Evolutionary conservation across 1,140 invertebrate species (phyloP), one percentile per base, ranked within the genome.

Genomic region (Apolygus lucorum): DNA sequence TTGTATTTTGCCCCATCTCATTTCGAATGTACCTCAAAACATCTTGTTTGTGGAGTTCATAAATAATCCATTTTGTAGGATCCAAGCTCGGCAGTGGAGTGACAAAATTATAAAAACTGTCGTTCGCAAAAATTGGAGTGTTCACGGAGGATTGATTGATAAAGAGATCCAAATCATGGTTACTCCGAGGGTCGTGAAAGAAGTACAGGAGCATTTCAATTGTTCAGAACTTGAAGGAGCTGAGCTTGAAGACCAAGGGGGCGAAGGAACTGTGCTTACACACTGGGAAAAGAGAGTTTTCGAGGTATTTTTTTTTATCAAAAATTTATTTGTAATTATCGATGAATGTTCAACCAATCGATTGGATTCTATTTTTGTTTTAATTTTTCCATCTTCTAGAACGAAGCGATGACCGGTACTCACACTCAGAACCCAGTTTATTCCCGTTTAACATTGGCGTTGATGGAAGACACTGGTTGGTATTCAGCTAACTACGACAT

Each of bases 321-420:
- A n/a, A n/a, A n/a, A n/a, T n/a, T n/a, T n/a, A n/a, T n/a, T n/a
- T n/a, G n/a, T n/a, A n/a, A n/a, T n/a, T n/a, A n/a, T n/a, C n/a
- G n/a, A n/a, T n/a, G n/a, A n/a, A n/a, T n/a, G n/a, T n/a, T n/a
- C n/a, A n/a, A n/a, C 17, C 17, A 42, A 42, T 4, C 17, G 34
- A 42, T 42, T 42, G 34, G 34, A 8, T 42, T 42, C 34, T 59
- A 59, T 59, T 4, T 59, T 59, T 14, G 22, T 59, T 14, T 24
- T 14, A 59, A 11, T 11, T 17, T 59, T 11, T 22, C 54, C 22
- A 59, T 59, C 54, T 42, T 42, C 17, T 59, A 96, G 92, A 99
- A 99, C 82, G 97, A 99, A 84, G 96, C 95, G 0, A 99, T 99
- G 97, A 99, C 97, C 0, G 97, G 96, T 0, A 99, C 96, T 0